Percentiles rank a stretch among this genome's conserved stretches.
These are phyloP conservation scores for Stercorarius parasiticus DNA, from an alignment of 2,113 vertebrate genomes.

Conservation along the genomic window DNA sequence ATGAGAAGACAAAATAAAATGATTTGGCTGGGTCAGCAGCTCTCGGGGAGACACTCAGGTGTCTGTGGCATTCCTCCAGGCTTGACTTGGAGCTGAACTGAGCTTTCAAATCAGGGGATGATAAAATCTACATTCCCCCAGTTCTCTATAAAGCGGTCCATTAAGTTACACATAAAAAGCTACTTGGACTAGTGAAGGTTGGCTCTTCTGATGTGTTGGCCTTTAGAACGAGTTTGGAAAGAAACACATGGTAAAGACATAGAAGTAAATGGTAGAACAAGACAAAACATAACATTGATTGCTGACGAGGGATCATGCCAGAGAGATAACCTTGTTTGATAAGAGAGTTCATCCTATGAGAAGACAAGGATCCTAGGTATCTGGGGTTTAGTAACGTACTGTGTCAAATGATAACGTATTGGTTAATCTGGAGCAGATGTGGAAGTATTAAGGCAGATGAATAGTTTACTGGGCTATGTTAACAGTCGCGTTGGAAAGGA, in stretches of 20 bases:
- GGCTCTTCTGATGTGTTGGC: background rate
- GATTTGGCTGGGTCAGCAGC: background rate
- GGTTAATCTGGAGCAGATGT: background rate
- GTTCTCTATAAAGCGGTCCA: background rate
- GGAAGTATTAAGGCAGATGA: background rate
- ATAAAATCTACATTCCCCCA: background rate
- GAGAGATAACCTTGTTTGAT: background rate
- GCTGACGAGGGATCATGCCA: background rate
- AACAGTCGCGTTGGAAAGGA: background rate
- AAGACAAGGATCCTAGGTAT: background rate
- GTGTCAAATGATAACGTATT: fast-evolving
- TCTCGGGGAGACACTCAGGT: background rate
- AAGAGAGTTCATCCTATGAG: background rate
- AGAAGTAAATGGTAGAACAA: background rate
- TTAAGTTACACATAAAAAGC: background rate
- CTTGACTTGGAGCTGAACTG: background rate
- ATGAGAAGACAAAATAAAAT: background rate
- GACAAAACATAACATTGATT: background rate
- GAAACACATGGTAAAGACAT: background rate
- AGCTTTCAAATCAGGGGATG: background rate
- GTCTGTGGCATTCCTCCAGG: background rate
- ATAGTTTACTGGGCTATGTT: background rate
- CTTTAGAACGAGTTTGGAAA: background rate
- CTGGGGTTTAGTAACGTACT: background rate
- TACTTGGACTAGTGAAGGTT: background rate